Conservation (phyloP, 2,113 vertebrate genomes). For the Neotoma lepida region DNA sequence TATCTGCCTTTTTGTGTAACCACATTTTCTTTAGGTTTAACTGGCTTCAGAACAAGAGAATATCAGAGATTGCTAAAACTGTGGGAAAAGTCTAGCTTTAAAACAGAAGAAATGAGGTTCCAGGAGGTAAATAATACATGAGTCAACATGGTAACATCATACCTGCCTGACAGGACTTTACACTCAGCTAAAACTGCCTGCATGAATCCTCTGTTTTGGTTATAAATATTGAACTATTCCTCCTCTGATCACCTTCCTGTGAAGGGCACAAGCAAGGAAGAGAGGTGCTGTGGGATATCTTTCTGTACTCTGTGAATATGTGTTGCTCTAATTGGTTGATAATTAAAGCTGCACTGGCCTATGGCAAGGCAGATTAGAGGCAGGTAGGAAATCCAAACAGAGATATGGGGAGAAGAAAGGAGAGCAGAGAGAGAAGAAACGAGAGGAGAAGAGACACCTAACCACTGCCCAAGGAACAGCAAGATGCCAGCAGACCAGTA, state of each 20-base stretch:
- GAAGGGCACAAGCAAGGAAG: background rate
- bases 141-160: accelerated
- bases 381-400: too few relatives aligned
- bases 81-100: background rate
- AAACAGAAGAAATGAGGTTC: background rate
- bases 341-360: too few relatives aligned
- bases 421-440: too few relatives aligned
- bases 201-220: background rate
- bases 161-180: background rate
- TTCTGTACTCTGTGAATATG: too few relatives aligned
- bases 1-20: background rate
- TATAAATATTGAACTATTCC: background rate
- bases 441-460: too few relatives aligned
- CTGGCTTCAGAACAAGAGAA: background rate
- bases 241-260: background rate
- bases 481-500: too few relatives aligned
- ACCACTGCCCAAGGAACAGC: too few relatives aligned
- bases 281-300: too few relatives aligned
- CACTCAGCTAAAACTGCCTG: background rate
- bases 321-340: too few relatives aligned
- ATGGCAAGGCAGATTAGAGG: too few relatives aligned
- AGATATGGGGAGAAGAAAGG: too few relatives aligned
- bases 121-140: background rate
- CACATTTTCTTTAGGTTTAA: background rate
- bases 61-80: background rate